Evolutionary conservation across 2,113 vertebrate species (phyloP), one percentile per base, ranked within the genome.

Genomic region (Prinia subflava): DNA sequence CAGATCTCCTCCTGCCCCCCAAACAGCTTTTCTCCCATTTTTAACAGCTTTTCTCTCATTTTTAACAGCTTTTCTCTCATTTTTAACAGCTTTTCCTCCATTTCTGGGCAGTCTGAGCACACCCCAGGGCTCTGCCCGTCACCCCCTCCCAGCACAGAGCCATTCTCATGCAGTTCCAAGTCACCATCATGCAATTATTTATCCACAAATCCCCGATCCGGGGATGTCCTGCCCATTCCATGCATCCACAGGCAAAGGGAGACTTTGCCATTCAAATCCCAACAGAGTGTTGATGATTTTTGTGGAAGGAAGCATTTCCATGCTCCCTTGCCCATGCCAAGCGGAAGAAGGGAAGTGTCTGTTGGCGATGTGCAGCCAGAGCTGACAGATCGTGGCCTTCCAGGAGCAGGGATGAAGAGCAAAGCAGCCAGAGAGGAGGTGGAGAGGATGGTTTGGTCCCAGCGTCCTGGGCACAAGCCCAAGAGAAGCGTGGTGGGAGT

Each of bases 331-430:
- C 46, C 77, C 85, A 21, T 76, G 94, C 73, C 87, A 89, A 89
- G 90, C 60, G 23, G 17, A 78, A 84, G 93, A 92, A 90, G 88
- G 64, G 73, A 75, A 82, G 65, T 5, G 23, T 15, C 68, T 81
- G 16, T 67, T 15, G 57, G 90, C 75, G 20, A 18, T 8, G 81
- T 16, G 81, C 80, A 42, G 25, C 6, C 3, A n/a, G 82, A 15
- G 75, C 81, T 87, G 89, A 22, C 39, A 62, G 89, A 52, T 62
- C 28, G 53, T 63, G 89, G 27, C 70, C 92, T 57, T 89, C 85
- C 56, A 90, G 88, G 64, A 92, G 94, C 80, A 68, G 92, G 90
- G 88, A 80, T 93, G 94, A 90, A 81, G 83, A 93, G 95, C 88
- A 60, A 92, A 96, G 94, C 90, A 84, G 88, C 69, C 44, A 63